Evolutionary conservation across 2,888 invertebrate species (phyloP), one percentile per base, ranked within the genome.

Genomic region (Lochmaea crataegi): DNA sequence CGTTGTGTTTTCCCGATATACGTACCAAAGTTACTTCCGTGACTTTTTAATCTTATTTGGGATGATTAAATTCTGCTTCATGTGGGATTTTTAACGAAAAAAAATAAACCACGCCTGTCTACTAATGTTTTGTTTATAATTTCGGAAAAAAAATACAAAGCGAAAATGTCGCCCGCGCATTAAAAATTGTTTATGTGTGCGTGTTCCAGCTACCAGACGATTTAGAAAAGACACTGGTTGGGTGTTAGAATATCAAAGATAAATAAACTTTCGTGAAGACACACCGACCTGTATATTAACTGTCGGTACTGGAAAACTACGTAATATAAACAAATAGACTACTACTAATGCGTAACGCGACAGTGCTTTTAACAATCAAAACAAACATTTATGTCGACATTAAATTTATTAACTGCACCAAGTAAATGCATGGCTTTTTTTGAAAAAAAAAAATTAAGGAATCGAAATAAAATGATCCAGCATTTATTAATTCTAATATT

Each of bases 361-460:
- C 84, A 84, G 83, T 80, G 85, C 85, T 85, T 85, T 85, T 83
- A 85, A 84, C 84, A 84, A 84, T 80, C 81, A 84, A 85, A 85
- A 85, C 83, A 85, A 85, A 85, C 85, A 80, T 70, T 53, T 65
- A 71, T 57, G 71, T 71, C 76, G 72, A 70, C 74, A 73, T 74
- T 64, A 70, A 71, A 74, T 71, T 22, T 64, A 57, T 70, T 70
- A 64, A 70, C 57, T 56, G 57, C 69, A 56, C 22, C 26, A 9
- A 53, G 53, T 53, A 18, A 53, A n/a, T 53, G 10, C 18, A 18
- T 53, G 53, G 18, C 6, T 53, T 53, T 53, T 53, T 18, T 18
- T 16, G 10, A 11, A 2, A 53, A 53, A 32, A 32, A 32, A 32
- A 32, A 7, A 7, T 7, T 7, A 4, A 0, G 32, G 7, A 32